A percentile compares a stretch with the other conserved stretches of the same genome.
phyloP scores from a whole-genome alignment of 2,888 invertebrate genomes.

The Drosophila subquinaria region DNA sequence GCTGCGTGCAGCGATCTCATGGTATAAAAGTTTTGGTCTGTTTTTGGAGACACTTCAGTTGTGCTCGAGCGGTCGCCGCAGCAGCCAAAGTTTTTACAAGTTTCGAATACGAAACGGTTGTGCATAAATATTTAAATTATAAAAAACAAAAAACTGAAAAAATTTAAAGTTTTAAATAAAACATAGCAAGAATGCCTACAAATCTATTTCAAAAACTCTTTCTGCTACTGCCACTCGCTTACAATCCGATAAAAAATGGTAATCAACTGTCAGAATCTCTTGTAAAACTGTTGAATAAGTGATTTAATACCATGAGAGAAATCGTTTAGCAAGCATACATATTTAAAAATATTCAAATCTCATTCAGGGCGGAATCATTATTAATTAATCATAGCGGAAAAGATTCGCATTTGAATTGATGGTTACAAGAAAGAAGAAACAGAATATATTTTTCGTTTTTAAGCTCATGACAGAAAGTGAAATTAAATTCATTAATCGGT shows the following conservation, averaged over 20 bases:
- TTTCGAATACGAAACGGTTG: slow-evolving; percentile 22
- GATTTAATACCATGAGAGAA: background rate
- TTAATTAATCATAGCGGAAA: too few relatives aligned
- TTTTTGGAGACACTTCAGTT: slow-evolving; percentile 53
- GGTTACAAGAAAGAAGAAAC: background rate
- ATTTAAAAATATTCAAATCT: background rate
- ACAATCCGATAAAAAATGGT: slow-evolving; percentile 52
- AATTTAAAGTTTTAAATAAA: slow-evolving; percentile 5
- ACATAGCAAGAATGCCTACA: slow-evolving; percentile 39
- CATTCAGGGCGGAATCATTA: background rate
- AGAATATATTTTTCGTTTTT: background rate
- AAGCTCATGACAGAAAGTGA: slow-evolving; percentile 17
- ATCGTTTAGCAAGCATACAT: background rate
- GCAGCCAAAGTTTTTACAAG: slow-evolving; percentile 23
- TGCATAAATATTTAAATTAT: slow-evolving; percentile 32
- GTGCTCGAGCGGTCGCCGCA: slow-evolving; percentile 44
- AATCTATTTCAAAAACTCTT: slow-evolving; percentile 60
- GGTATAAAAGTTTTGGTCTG: slow-evolving; percentile 59
- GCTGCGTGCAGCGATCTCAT: slow-evolving; percentile 13
- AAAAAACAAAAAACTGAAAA: slow-evolving; percentile 26
- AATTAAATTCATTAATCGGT: slow-evolving; percentile 12
- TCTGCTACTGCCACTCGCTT: slow-evolving; percentile 64
- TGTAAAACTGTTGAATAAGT: background rate
- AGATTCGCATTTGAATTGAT: background rate
- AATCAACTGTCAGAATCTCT: slow-evolving; percentile 29